Percentiles rank a stretch among this genome's conserved stretches.
phyloP scores from a whole-genome alignment of 2,113 vertebrate genomes.

The Sigmodon hispidus region DNA sequence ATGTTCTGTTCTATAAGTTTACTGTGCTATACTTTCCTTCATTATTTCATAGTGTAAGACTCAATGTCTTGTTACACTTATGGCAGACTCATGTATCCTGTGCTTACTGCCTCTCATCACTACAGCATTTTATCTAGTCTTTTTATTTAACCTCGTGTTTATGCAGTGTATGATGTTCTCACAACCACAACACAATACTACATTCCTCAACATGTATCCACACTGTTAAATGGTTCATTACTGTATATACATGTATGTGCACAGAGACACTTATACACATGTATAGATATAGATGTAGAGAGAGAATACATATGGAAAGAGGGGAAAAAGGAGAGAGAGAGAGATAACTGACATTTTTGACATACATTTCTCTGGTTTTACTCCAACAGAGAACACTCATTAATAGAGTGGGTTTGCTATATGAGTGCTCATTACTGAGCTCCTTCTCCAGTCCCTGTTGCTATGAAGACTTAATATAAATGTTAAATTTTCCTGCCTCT shows the following conservation, averaged over 20 bases:
- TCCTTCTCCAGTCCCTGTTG: not conserved
- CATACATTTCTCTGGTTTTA: not conserved
- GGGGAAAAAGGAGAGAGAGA: too few species aligned
- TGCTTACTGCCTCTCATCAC: not conserved
- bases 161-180: not conserved
- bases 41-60: not conserved
- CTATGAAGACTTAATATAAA: not conserved
- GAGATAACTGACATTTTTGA: not conserved
- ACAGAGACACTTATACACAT: not conserved
- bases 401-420: not conserved
- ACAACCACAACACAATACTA: too few species aligned
- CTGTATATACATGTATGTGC: not conserved
- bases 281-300: too few species aligned
- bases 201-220: not conserved
- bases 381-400: not conserved
- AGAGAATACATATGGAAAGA: not conserved
- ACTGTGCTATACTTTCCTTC: not conserved
- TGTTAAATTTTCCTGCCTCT: not conserved
- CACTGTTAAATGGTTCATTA: not conserved
- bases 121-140: not conserved
- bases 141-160: not conserved
- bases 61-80: too few species aligned
- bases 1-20: not conserved
- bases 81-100: not conserved
- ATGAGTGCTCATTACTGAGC: not conserved